These are phyloP conservation scores for Hippocampus mohnikei DNA, from an alignment of 2,113 vertebrate species.

Conservation along the genomic window DNA sequence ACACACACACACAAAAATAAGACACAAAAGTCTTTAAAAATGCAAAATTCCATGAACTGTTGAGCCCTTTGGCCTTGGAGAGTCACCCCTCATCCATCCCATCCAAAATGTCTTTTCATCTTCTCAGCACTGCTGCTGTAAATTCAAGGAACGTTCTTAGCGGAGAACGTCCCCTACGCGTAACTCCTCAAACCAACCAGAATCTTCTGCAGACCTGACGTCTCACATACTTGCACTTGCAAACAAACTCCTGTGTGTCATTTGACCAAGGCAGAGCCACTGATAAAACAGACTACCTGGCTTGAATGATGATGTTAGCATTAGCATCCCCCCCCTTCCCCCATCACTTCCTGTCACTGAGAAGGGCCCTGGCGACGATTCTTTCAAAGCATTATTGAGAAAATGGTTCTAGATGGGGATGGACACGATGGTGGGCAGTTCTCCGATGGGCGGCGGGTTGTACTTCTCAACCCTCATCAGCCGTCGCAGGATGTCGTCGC, in stretches of 20 bases:
- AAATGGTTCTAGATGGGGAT: conserved; percentile 63
- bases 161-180: neutral
- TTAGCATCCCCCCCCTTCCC: too few species aligned
- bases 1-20: neutral
- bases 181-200: neutral
- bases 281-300: neutral
- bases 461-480: conserved; percentile 81
- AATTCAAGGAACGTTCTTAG: too few species aligned
- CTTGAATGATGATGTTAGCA: neutral
- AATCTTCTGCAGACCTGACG: neutral
- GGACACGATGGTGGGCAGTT: conserved; percentile 77
- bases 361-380: neutral
- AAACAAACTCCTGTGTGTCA: too few species aligned
- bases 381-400: neutral
- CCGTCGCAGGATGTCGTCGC: conserved; percentile 74
- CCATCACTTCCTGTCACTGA: neutral
- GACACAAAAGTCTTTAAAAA: neutral
- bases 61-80: neutral
- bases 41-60: neutral
- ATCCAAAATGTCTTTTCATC: neutral
- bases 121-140: too few species aligned
- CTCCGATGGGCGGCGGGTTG: conserved; percentile 74
- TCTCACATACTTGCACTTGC: neutral
- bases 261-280: too few species aligned
- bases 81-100: too few species aligned